phyloP scores from a whole-genome alignment of 2,797 vertebrate genomes.

The Lycodopsis pacificus region DNA sequence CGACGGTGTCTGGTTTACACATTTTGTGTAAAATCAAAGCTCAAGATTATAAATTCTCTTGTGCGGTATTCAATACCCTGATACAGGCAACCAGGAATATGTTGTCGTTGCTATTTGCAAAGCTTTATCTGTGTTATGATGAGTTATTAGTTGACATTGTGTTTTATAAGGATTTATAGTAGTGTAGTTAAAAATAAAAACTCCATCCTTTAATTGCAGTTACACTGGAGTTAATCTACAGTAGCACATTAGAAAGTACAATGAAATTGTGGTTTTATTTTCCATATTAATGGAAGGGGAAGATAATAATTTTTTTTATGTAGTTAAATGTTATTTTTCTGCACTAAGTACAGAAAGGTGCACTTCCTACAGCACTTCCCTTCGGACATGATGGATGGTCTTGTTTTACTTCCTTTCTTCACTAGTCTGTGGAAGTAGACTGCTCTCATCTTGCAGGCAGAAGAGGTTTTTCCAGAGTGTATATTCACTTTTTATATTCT shows the following conservation, averaged over 20 bases:
- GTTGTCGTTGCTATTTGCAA: not conserved
- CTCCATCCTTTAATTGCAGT: not conserved
- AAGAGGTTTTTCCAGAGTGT: not conserved
- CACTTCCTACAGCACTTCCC: not conserved
- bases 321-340: not conserved
- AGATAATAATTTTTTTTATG: not conserved
- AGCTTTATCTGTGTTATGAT: not conserved
- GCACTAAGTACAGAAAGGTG: too few relatives aligned
- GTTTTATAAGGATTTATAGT: not conserved
- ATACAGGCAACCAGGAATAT: not conserved
- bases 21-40: slow-evolving; percentile 11
- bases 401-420: not conserved
- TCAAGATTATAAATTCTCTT: slow-evolving; percentile 5
- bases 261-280: not conserved
- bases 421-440: not conserved
- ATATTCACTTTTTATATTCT: not conserved
- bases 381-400: not conserved
- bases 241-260: not conserved
- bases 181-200: not conserved
- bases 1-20: not conserved
- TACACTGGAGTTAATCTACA: not conserved
- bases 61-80: not conserved
- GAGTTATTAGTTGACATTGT: not conserved
- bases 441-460: not conserved
- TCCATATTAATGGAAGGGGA: not conserved